These are phyloP conservation scores for Cnemophilus loriae DNA, from an alignment of 2,113 vertebrate species.

Conservation along the genomic window DNA sequence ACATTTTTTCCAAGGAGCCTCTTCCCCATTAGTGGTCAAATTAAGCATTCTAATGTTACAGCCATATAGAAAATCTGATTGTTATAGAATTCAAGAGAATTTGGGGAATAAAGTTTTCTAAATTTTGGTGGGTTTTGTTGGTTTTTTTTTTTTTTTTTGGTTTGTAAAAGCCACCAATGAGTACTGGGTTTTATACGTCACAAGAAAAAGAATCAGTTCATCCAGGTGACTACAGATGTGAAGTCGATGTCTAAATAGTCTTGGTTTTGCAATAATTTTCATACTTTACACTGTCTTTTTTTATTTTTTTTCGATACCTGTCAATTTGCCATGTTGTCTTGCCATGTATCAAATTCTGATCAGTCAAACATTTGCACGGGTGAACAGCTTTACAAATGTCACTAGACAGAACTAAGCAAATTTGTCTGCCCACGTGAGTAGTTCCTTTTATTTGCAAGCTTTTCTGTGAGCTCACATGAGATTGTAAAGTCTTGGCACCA, in stretches of 20 bases:
- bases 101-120: not conserved
- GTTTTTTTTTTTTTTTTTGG: not conserved
- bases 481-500: not conserved
- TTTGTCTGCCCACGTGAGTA: not conserved
- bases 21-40: not conserved
- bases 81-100: not conserved
- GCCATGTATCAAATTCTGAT: not conserved
- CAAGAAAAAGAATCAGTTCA: not conserved
- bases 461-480: not conserved
- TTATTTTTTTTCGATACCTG: not conserved
- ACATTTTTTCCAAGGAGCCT: not conserved
- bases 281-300: not conserved
- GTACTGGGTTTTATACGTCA: not conserved
- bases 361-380: not conserved
- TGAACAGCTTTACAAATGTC: not conserved
- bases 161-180: not conserved
- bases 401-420: not conserved
- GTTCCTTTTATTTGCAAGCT: not conserved
- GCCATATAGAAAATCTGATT: not conserved
- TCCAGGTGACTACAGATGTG: not conserved
- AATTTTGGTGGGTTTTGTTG: not conserved
- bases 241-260: not conserved
- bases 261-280: not conserved
- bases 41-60: not conserved
- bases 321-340: not conserved